Evolutionary conservation across 2,797 vertebrate genomes (phyloP).

Genomic region (Toxotes lorentzi): DNA sequence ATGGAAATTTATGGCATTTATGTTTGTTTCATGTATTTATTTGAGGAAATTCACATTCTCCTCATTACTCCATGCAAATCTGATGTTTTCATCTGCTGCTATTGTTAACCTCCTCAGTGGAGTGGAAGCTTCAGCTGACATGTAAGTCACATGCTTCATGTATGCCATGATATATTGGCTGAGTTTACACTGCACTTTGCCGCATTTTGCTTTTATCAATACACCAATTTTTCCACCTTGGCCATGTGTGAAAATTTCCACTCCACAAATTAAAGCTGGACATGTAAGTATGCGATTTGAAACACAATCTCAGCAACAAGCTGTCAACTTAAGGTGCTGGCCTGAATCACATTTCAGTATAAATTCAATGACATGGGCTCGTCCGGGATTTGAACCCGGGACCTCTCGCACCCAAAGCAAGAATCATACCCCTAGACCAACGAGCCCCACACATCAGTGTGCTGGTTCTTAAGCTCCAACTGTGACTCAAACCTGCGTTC

Average conservation of each 20-base stretch:
- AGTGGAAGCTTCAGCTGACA: too few species aligned
- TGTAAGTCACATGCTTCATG: neutral
- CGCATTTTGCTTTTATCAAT: neutral
- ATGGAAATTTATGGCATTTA: neutral
- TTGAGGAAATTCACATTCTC: neutral
- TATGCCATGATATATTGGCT: neutral
- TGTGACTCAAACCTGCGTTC: neutral
- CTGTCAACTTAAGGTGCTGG: too few species aligned
- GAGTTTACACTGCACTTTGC: neutral
- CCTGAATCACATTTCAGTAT: neutral
- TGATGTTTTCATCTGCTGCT: neutral
- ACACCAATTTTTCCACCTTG: neutral
- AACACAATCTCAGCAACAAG: too few species aligned
- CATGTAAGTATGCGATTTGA: neutral
- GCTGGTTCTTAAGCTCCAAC: neutral
- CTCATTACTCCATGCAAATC: too few species aligned
- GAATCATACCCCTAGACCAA: neutral
- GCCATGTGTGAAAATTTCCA: neutral
- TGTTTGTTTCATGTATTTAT: neutral
- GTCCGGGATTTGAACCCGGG: constrained; percentile 86
- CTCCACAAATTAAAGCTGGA: neutral
- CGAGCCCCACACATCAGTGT: neutral
- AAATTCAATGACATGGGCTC: constrained; percentile 62
- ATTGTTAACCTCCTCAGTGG: neutral
- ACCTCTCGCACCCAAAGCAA: constrained; percentile 86